Conservation (phyloP, 1,140 invertebrate species). For the Cherax quadricarinatus region DNA sequence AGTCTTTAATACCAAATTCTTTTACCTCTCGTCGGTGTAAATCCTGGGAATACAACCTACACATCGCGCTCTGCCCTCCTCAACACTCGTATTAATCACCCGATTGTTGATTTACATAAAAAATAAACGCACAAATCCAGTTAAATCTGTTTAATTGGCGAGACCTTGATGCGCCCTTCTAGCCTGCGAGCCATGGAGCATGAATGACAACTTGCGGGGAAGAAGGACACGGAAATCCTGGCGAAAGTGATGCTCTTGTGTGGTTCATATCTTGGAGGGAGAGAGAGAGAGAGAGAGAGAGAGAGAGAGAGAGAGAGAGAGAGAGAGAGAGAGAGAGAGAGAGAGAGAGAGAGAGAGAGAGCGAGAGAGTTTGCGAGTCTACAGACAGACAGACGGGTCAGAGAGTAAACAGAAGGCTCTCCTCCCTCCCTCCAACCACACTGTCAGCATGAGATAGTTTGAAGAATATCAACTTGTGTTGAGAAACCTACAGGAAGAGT, state of each 20-base stretch:
- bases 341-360: conserved; percentile 10
- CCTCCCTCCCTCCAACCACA: no score
- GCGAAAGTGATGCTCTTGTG: conserved; percentile 14
- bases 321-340: neutral
- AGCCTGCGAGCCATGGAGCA: neutral
- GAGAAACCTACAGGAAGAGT: no score
- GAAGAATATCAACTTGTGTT: no score
- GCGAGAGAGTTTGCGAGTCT: neutral
- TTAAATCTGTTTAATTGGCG: neutral
- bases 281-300: neutral
- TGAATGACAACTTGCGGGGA: conserved; percentile 21
- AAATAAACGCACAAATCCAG: neutral
- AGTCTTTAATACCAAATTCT: no score
- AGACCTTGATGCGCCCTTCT: neutral
- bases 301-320: neutral
- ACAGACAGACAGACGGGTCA: no score
- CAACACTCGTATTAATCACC: neutral
- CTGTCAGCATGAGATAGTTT: no score
- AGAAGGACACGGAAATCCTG: conserved; percentile 28
- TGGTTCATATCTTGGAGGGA: no score
- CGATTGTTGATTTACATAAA: neutral
- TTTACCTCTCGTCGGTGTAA: no score
- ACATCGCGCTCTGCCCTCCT: neutral
- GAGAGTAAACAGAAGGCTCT: no score
- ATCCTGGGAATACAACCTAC: no score